A percentile compares a stretch with the other conserved stretches of the same genome.
phyloP scores from a whole-genome alignment of 2,797 vertebrate genomes.

The Erpetoichthys calabaricus region DNA sequence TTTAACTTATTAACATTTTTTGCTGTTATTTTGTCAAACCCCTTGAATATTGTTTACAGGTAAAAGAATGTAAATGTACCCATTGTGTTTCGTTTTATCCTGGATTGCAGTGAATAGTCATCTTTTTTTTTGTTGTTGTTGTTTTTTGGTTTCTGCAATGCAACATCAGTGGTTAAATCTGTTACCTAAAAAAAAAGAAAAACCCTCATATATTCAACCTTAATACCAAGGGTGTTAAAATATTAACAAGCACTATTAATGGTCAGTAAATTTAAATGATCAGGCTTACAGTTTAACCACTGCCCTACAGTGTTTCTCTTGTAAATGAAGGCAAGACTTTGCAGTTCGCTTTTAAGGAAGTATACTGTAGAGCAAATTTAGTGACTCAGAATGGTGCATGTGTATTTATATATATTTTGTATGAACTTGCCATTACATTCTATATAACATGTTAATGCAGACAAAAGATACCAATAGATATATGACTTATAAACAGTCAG shows the following conservation, averaged over 20 bases:
- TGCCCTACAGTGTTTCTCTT: conserved; percentile 48
- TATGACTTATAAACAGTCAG: too few relatives aligned
- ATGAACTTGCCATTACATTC: conserved; percentile 27
- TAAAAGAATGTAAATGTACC: conserved; percentile 47
- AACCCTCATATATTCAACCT: conserved; percentile 21
- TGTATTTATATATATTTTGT: conserved; percentile 8
- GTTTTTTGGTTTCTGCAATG: conserved; percentile 40
- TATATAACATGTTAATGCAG: conserved; percentile 23
- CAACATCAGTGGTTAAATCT: conserved; percentile 49
- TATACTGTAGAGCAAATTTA: conserved; percentile 28
- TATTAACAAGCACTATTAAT: too few relatives aligned
- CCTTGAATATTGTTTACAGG: conserved; percentile 48
- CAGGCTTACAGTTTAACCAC: conserved; percentile 25
- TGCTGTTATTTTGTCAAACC: conserved; percentile 42
- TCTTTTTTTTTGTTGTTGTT: not conserved
- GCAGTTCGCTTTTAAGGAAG: conserved; percentile 29
- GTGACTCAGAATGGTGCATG: conserved; percentile 29
- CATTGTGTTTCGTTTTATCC: conserved; percentile 30
- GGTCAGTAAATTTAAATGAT: too few relatives aligned
- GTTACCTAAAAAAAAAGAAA: conserved; percentile 27
- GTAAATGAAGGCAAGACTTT: conserved; percentile 63
- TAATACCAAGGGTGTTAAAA: too few relatives aligned
- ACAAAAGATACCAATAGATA: conserved; percentile 17
- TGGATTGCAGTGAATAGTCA: conserved; percentile 48
- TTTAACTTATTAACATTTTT: conserved; percentile 84